Evolutionary conservation across 2,113 vertebrate species (phyloP), one percentile per base, ranked within the genome.

Genomic region (Sebastes fasciatus): DNA sequence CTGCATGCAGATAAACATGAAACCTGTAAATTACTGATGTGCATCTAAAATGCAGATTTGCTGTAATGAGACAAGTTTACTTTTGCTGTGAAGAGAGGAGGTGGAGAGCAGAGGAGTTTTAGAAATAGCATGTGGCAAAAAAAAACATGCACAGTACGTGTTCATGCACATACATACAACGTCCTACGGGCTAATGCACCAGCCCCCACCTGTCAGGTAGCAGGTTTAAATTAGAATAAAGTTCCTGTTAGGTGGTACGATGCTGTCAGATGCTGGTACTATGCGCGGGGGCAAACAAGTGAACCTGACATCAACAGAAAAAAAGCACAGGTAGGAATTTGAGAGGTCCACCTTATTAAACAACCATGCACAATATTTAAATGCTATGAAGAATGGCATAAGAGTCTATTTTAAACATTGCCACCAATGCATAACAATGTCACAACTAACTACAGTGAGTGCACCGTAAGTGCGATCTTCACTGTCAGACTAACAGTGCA

Each of bases 21-120:
- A 78, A 69, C 49, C 23, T 80, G 26, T 45, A 26, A 63, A 51
- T 58, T 46, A 60, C 11, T 62, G 8, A 17, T 13, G 40, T 49
- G 65, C 48, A 61, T 62, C 42, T 72, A 40, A 82, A 85, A 76
- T 71, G 45, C 55, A 69, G 34, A 77, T 85, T 57, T 23, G 17
- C 42, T 67, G 2, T 1, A 55, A 60, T 23, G 46, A 81, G 2
- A 74, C 8, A 76, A 40, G 8, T 62, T 51, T 49, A 49, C 6
- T 60, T 65, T 51, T 34, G 16, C 46, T 73, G 6, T 16, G 40
- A 58, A 49, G 2, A 21, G 61, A 40, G 58, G 45, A 64, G 19
- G 10, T n/a, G 43, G 40, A 52, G 8, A 8, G 61, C 67, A 60
- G 42, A 23, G 43, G 52, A 40, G n/a, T n/a, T 71, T 58, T n/a